Conservation (phyloP, 2,888 invertebrate genomes). For the Eupithecia inturbata region DNA sequence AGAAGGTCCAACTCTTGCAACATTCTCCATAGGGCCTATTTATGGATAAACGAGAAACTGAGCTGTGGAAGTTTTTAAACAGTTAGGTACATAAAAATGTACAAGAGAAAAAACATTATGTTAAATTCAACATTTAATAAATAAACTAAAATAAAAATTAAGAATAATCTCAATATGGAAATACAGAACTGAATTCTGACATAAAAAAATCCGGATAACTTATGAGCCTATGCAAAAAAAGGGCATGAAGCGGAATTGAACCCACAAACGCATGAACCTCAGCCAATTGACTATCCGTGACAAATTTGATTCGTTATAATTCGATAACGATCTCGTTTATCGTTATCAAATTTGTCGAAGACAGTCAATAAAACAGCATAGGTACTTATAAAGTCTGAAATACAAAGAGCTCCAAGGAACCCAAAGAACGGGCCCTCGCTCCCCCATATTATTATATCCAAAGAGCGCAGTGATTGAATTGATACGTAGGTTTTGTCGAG, state of each 20-base stretch:
- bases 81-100: neutral
- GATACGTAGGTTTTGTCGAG: slow-evolving; percentile 41
- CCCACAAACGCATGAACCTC: neutral
- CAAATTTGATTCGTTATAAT: too few species aligned
- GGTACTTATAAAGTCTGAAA: neutral
- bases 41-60: slow-evolving; percentile 9
- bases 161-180: neutral
- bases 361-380: neutral
- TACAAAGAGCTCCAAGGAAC: slow-evolving; percentile 7
- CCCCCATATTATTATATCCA: slow-evolving; percentile 21
- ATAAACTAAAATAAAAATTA: neutral
- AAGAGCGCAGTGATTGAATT: slow-evolving; percentile 33
- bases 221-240: neutral
- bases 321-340: too few species aligned
- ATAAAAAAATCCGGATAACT: neutral
- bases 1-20: slow-evolving; percentile 32
- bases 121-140: neutral
- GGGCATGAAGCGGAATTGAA: neutral
- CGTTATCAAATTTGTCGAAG: neutral
- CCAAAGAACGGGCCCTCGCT: slow-evolving; percentile 23
- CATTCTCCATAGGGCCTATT: slow-evolving; percentile 17
- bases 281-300: too few species aligned
- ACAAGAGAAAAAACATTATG: too few species aligned
- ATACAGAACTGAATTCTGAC: neutral
- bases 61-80: neutral